Base-by-base conservation (phyloP, 2,888 invertebrate species). In the Drosophila mettleri region DNA sequence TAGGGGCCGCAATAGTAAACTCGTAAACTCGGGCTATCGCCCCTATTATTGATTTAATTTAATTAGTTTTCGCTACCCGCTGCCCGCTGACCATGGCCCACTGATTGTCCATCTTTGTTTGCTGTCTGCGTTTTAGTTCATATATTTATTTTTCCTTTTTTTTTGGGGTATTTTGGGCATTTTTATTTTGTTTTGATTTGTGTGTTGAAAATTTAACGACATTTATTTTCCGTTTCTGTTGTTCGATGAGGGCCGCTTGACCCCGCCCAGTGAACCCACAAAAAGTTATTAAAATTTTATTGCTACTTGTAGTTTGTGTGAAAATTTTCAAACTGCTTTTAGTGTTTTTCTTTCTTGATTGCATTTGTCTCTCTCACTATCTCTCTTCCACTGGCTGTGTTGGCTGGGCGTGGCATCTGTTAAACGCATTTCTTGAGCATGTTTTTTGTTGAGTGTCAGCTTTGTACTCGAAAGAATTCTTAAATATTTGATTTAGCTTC, bases 1-100 rank as follows among this genome's bases (percentile, higher is more conserved):
- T 70, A 57, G 45, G 64, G 80, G 86, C 69, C 43, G 43, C 55
- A 10, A 20, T 18, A 31, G 16, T 31, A 20, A 18, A 38, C 7
- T 18, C 48, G 16, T 31, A 20, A 18, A 38, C 7, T n/a, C 29
- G 39, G 39, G 24, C 34, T 36, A 27, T 31, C 46, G 67, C 73
- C 77, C 67, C 72, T 64, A 64, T 70, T 79, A 83, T 83, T 85
- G 87, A 87, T 83, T 87, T 82, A 68, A 87, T 82, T 82, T 86
- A 82, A 82, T 82, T 82, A 86, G 86, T 86, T 86, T 81, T 67
- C 52, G 36, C 41, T 58, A n/a, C 33, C 38, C 54, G 24, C 27
- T 18, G 20, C 52, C 41, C 62, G 70, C 34, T 65, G 70, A 52
- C 74, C 75, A 69, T 54, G 54, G 54, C 27, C 52, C 71, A 81